Conservation (phyloP, 1,140 invertebrate genomes). For the Aricia agestis region DNA sequence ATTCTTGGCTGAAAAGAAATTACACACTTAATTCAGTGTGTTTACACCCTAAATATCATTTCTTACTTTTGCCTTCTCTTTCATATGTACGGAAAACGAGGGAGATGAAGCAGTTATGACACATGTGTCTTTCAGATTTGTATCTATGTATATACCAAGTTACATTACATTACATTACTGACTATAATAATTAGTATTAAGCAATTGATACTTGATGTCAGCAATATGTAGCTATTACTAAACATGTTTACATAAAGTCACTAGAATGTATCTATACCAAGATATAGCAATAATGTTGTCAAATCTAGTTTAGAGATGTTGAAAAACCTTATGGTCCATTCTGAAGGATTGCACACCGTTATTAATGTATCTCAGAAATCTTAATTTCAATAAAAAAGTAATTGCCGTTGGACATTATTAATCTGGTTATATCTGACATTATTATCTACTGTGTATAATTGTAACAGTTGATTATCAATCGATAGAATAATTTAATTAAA, state of each 20-base stretch:
- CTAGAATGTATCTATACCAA: not conserved
- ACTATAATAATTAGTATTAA: not conserved
- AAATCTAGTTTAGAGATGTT: not conserved
- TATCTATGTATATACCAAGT: no score
- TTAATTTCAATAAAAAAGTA: no score
- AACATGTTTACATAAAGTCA: not conserved
- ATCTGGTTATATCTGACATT: no score
- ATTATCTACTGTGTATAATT: no score
- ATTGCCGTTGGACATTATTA: no score
- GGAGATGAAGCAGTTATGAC: no score
- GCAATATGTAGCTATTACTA: not conserved
- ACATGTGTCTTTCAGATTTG: no score
- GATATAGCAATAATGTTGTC: constrained; percentile 1
- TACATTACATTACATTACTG: not conserved
- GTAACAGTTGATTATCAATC: no score
- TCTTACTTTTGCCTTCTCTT: no score
- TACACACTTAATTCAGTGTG: not conserved
- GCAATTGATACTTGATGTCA: not conserved
- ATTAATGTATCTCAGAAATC: no score
- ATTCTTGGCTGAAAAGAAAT: not conserved
- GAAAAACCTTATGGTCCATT: not conserved
- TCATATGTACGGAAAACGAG: no score
- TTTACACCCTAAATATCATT: not conserved
- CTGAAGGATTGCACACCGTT: not conserved
- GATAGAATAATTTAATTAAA: no score